phyloP scores from a whole-genome alignment of 2,888 invertebrate genomes.

The Plagiodera versicolora region DNA sequence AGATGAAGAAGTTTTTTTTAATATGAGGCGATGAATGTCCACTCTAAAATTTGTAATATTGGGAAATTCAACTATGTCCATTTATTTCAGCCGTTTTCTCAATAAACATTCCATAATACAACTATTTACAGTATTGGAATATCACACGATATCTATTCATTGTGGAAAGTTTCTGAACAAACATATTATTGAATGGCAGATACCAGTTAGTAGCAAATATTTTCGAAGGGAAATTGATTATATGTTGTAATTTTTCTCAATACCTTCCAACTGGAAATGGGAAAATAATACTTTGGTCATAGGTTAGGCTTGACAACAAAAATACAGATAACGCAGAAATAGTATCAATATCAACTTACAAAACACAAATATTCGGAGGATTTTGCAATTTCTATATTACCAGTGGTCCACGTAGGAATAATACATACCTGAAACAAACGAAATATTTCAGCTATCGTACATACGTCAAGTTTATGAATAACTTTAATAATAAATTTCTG shows the following conservation, averaged over 20 bases:
- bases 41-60: too few relatives aligned
- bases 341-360: not conserved
- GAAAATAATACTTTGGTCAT: too few relatives aligned
- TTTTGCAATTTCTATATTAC: not conserved
- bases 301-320: not conserved
- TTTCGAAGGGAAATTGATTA: not conserved
- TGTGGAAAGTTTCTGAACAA: not conserved
- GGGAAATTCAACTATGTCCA: not conserved
- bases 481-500: too few relatives aligned
- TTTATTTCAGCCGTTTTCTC: not conserved
- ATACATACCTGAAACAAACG: slow-evolving; percentile 1
- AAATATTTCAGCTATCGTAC: not conserved
- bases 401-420: not conserved
- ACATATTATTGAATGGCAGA: not conserved
- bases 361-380: not conserved
- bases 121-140: not conserved
- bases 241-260: too few relatives aligned
- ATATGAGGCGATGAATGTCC: too few relatives aligned
- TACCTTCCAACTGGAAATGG: not conserved
- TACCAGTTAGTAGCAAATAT: not conserved
- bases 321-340: not conserved
- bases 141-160: not conserved
- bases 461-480: not conserved
- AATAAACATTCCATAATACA: too few relatives aligned
- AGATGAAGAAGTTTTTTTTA: too few relatives aligned